phyloP scores from a whole-genome alignment of 2,888 invertebrate genomes.

The Germaria angustata region DNA sequence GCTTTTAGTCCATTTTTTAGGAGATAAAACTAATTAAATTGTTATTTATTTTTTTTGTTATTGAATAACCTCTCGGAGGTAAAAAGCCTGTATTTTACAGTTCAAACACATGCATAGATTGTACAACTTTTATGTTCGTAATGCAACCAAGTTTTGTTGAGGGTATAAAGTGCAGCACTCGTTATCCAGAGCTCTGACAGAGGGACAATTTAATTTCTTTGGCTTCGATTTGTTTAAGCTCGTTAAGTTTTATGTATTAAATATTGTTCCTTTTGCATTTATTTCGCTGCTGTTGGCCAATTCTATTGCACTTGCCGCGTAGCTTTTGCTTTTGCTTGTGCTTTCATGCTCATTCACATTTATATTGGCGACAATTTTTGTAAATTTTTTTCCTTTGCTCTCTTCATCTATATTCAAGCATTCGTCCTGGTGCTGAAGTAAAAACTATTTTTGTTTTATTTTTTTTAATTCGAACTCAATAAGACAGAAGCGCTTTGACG shows the following conservation, averaged over 20 bases:
- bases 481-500: constrained; percentile 44
- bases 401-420: neutral
- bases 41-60: too few relatives aligned
- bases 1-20: too few relatives aligned
- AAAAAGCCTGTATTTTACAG: too few relatives aligned
- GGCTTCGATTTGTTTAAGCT: constrained; percentile 64
- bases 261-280: constrained; percentile 5
- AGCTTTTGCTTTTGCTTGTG: constrained; percentile 47
- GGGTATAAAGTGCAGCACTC: neutral
- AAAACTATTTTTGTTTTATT: constrained; percentile 3
- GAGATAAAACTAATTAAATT: too few relatives aligned
- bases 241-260: constrained; percentile 52
- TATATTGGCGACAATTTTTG: constrained; percentile 77
- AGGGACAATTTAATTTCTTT: constrained; percentile 65
- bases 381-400: constrained; percentile 68
- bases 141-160: neutral
- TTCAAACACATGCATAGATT: neutral
- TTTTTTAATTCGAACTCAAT: constrained; percentile 27
- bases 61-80: too few relatives aligned
- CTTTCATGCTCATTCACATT: constrained; percentile 54
- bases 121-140: neutral
- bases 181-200: neutral
- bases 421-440: constrained; percentile 13
- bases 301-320: constrained; percentile 56
- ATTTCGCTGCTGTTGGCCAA: neutral